These are phyloP conservation scores for Drosophila borborema DNA, from an alignment of 2,888 invertebrate genomes.

Conservation along the genomic window DNA sequence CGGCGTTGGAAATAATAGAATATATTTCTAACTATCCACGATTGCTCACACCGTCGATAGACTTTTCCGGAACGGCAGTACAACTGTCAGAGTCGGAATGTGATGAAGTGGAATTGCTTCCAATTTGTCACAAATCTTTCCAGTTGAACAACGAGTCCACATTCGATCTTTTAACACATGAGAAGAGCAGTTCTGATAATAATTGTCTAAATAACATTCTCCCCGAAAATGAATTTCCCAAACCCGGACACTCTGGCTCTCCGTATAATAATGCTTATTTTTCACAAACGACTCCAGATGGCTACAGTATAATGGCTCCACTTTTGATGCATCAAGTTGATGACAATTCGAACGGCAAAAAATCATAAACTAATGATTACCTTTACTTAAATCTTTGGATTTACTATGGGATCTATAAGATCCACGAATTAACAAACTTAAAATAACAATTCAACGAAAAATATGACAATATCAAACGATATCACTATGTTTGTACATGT, in stretches of 20 bases:
- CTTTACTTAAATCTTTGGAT: too few relatives aligned
- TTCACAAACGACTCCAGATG: constrained; percentile 73
- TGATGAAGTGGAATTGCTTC: constrained; percentile 78
- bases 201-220: constrained; percentile 32
- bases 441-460: not conserved
- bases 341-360: constrained; percentile 3
- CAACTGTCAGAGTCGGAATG: constrained; percentile 88
- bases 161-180: constrained; percentile 48
- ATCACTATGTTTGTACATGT: not conserved
- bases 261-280: constrained; percentile 38
- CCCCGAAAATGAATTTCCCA: constrained; percentile 11
- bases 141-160: constrained; percentile 45
- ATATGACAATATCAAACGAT: not conserved
- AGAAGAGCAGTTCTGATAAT: constrained; percentile 27
- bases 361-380: not conserved
- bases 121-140: constrained; percentile 64
- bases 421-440: not conserved
- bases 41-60: constrained; percentile 91
- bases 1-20: constrained; percentile 92
- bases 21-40: constrained; percentile 91
- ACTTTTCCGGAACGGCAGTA: constrained; percentile 90
- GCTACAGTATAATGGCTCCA: constrained; percentile 82
- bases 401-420: not conserved
- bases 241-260: constrained; percentile 4
- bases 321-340: constrained; percentile 56